Evolutionary conservation across 2,888 invertebrate species (phyloP), one percentile per base, ranked within the genome.

Genomic region (Tanypteryx hageni): DNA sequence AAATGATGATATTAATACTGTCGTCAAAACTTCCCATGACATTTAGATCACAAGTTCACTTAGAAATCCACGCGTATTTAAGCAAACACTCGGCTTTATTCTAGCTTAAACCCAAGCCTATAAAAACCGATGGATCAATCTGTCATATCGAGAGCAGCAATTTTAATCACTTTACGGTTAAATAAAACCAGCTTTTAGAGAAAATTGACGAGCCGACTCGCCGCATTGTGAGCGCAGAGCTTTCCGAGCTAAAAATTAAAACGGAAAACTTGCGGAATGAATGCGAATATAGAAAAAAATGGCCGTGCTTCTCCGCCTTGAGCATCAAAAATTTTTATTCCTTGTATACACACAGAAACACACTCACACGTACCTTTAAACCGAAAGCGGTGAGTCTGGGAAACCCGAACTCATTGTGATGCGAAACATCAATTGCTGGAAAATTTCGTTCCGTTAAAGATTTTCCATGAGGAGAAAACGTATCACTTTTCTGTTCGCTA

Each of bases 401-500:
- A 68, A n/a, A 68, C 68, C 68, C n/a, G 22, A 44, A 76, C 76
- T 76, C 27, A 76, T 76, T 76, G 76, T 76, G 11, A 27, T 11
- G 27, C 76, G 22, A 13, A 76, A 13, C 76, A 27, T 76, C 76
- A 76, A 76, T 27, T 76, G 76, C 76, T 27, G 76, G 13, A 14
- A 76, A 76, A 76, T 27, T 76, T 22, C 13, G 76, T 76, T 76
- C 76, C 76, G 27, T 76, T 76, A 76, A 76, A 68, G 22, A 76
- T 13, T 10, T 10, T 76, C 56, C 31, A 56, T 83, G 83, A 56
- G 31, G 68, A 83, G 56, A 31, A 64, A 86, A 57, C 86, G 85
- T 59, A 86, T 61, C 86, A n/a, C 59, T 58, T 89, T 89, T 89
- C 89, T 89, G 83, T n/a, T 83, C 57, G 83, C 18, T n/a, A 44